Evolutionary conservation across 2,888 invertebrate genomes (phyloP), one percentile per base, ranked within the genome.

Genomic region (Galeopsomyia nigrocyanea): DNA sequence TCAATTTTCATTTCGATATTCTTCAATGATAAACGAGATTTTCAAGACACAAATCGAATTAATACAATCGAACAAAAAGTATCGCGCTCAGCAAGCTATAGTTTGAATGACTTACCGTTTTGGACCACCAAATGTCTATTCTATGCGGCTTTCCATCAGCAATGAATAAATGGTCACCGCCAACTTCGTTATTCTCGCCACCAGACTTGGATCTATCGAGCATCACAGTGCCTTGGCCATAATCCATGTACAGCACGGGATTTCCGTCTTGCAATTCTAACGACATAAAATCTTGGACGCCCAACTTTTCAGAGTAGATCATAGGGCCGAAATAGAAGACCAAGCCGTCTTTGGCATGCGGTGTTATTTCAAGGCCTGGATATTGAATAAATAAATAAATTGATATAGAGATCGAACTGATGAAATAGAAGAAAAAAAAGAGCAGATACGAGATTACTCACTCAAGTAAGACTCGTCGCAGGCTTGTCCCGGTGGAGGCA

Each of bases 251-350:
- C 10, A 98, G 88, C 0, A 94, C 90, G 0, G 94, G 95, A 83
- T 89, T 93, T n/a, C 98, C 97, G 51, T 93, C 90, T 9, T 91
- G 88, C 58, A 99, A 87, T 84, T 98, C 96, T 76, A 99, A 87
- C 0, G 97, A 92, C 88, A 99, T 92, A 87, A 97, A 98, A 88
- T 98, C 98, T 89, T 90, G 91, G 17, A 94, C 89, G 71, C 91
- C 89, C 68, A 92, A 84, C 60, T 90, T 86, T 0, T 90, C 89
- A 82, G 92, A 92, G 78, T 89, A 89, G 75, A 86, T 89, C 80
- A 93, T 86, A 0, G 98, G 98, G 0, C 98, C 98, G 82, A 95
- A 89, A 85, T 98, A 99, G 87, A 98, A 94, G 51, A 99, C 90
- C 13, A 98, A 88, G 3, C 96, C 97, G 87, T 94, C 91, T 56